A percentile compares a stretch with the other conserved stretches of the same genome.
Conservation (phyloP, 2,797 vertebrate species). For the Myotis myotis region DNA sequence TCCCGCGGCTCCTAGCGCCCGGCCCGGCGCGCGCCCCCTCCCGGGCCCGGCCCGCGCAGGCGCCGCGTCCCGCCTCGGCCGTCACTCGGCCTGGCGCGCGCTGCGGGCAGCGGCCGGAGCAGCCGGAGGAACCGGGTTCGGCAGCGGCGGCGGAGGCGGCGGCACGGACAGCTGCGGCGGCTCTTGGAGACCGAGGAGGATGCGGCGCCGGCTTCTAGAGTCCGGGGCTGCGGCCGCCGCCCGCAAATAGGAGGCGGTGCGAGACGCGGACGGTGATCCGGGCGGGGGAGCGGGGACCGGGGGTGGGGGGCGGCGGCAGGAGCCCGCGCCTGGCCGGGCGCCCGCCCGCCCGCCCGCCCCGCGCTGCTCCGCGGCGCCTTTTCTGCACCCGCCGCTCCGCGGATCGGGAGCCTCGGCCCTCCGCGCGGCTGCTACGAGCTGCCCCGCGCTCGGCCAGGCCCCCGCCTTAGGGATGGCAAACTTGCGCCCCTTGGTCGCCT, state of each 20-base stretch:
- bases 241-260: conserved; percentile 71
- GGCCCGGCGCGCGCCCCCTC: conserved; percentile 72
- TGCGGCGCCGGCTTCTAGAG: conserved; percentile 48
- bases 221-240: conserved; percentile 66
- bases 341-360: conserved; percentile 42
- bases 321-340: conserved; percentile 73
- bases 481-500: conserved; percentile 63
- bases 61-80: conserved; percentile 76
- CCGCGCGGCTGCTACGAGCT: conserved; percentile 68
- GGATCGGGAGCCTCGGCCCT: conserved; percentile 68
- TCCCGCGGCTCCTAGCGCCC: conserved; percentile 70
- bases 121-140: conserved; percentile 58
- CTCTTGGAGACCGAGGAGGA: conserved; percentile 49
- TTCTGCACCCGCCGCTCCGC: conserved; percentile 70
- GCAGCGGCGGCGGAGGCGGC: background rate
- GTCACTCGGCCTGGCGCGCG: conserved; percentile 76
- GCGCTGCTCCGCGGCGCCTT: conserved; percentile 70
- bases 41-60: conserved; percentile 67
- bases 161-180: background rate
- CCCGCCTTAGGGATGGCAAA: conserved; percentile 71
- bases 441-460: conserved; percentile 71
- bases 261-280: conserved; percentile 64
- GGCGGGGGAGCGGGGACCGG: conserved; percentile 44
- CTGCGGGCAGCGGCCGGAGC: conserved; percentile 76
- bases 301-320: conserved; percentile 49